Evolutionary conservation across 2,113 vertebrate genomes (phyloP).

Genomic region (Callipepla squamata): DNA sequence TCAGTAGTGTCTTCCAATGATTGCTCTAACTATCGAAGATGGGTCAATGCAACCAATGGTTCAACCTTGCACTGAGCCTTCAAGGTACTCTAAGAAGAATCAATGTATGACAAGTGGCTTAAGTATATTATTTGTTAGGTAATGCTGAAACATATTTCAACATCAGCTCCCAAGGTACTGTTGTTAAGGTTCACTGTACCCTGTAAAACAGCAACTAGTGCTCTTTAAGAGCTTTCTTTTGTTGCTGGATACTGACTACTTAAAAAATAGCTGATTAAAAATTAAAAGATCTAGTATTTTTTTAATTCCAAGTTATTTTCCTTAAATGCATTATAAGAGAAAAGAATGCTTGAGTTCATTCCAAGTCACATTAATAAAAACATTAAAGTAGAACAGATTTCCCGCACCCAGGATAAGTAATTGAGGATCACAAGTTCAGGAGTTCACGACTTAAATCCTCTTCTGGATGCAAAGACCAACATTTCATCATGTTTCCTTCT

Average conservation of each 20-base stretch:
- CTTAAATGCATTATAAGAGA: background rate
- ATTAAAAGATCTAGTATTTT: conserved; percentile 43
- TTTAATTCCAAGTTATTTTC: conserved; percentile 10
- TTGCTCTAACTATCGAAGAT: background rate
- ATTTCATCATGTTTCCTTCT: conserved; percentile 64
- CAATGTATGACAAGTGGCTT: background rate
- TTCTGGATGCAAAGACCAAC: conserved; percentile 53
- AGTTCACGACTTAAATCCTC: conserved; percentile 65
- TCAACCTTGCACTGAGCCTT: background rate
- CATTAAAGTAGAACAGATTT: conserved; percentile 58
- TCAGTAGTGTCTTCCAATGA: background rate
- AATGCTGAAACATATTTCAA: background rate
- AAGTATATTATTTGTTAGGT: background rate
- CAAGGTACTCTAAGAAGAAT: background rate
- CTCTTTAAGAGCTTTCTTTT: background rate
- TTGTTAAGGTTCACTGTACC: background rate
- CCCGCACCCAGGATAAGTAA: conserved; percentile 52
- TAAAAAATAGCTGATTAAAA: conserved; percentile 9
- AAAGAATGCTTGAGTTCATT: conserved; percentile 42
- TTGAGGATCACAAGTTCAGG: conserved; percentile 62
- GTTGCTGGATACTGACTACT: background rate
- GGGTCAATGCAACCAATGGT: background rate
- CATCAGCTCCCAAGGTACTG: background rate
- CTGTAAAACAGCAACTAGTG: conserved; percentile 6
- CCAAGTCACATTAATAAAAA: conserved; percentile 62